Evolutionary conservation across 1,140 invertebrate species (phyloP).

Genomic region (Pseudomyrmex cubaensis): DNA sequence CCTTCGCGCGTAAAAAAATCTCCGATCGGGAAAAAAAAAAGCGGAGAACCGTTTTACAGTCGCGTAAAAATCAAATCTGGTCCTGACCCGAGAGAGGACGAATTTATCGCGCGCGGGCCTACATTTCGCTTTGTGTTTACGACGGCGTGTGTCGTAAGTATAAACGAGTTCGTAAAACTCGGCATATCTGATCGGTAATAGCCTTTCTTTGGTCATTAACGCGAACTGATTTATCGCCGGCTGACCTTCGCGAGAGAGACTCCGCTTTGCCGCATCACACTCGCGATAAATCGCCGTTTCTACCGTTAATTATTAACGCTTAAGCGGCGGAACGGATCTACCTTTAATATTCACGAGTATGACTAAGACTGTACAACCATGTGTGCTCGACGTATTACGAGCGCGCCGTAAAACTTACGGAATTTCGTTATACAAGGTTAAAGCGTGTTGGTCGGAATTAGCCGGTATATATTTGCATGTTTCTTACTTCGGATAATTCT

Average conservation of each 20-base stretch:
- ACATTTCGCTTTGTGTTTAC: slow-evolving; percentile 3
- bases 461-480: not conserved
- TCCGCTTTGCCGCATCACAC: not conserved
- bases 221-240: slow-evolving; percentile 8
- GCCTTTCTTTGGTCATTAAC: slow-evolving; percentile 21
- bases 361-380: no score
- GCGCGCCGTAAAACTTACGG: not conserved
- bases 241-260: not conserved
- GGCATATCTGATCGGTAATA: slow-evolving; percentile 2
- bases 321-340: not conserved
- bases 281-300: not conserved
- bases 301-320: slow-evolving; percentile 19
- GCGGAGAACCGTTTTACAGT: no score
- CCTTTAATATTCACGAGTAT: not conserved
- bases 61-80: slow-evolving; percentile 15
- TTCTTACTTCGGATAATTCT: no score
- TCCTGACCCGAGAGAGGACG: slow-evolving; percentile 32
- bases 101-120: not conserved
- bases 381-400: not conserved
- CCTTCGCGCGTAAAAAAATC: slow-evolving; percentile 6
- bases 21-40: not conserved
- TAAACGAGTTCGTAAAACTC: slow-evolving; percentile 21
- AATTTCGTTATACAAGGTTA: slow-evolving; percentile 4
- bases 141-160: not conserved
- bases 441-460: not conserved